These are phyloP conservation scores for Silurus glanis DNA, from an alignment of 2,113 vertebrate genomes.

Conservation along the genomic window DNA sequence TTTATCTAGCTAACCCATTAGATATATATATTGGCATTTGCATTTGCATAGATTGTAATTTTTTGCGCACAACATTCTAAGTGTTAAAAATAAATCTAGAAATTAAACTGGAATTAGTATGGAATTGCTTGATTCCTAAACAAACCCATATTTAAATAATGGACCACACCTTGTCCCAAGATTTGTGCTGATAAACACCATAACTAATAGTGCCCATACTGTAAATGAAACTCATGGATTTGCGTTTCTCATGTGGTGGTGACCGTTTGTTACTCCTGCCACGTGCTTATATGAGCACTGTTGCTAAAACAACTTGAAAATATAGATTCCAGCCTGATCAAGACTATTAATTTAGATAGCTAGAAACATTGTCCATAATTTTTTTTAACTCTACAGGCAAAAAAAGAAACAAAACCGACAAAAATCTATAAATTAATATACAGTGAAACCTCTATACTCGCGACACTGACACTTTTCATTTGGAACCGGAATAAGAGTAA, in stretches of 20 bases:
- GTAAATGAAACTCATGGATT: background rate
- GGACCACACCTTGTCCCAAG: background rate
- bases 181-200: background rate
- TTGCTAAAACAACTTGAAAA: background rate
- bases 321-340: background rate
- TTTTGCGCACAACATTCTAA: background rate
- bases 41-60: background rate
- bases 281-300: background rate
- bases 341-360: background rate
- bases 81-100: background rate
- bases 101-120: background rate
- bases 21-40: background rate
- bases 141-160: background rate
- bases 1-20: no score
- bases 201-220: background rate
- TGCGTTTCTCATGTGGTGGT: no score
- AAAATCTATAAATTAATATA: no score
- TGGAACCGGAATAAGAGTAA: no score
- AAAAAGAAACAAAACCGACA: background rate
- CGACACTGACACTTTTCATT: no score
- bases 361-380: background rate
- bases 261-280: background rate
- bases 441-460: no score
- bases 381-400: background rate
- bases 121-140: background rate